Conservation (phyloP, 2,113 vertebrate species). For the Cercocebus atys region DNA sequence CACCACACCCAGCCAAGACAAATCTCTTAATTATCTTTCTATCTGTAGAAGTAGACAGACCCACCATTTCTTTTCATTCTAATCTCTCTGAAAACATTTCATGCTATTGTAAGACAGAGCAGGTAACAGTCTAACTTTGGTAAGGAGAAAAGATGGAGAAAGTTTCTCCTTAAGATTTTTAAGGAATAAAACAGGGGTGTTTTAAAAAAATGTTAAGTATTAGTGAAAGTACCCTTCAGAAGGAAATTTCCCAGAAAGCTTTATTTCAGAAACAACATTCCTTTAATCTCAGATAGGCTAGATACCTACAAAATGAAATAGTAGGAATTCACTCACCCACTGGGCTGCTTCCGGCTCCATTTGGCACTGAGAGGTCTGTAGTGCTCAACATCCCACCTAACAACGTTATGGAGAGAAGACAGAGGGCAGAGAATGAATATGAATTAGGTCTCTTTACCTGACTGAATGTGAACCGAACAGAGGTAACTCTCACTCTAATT, state of each 20-base stretch:
- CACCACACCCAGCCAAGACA: too few relatives aligned
- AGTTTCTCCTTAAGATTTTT: background rate
- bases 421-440: conserved; percentile 19
- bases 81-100: background rate
- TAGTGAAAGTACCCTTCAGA: background rate
- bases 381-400: conserved; percentile 93
- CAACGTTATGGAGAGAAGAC: conserved; percentile 51
- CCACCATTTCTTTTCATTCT: background rate
- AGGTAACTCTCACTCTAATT: background rate
- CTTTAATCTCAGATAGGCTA: background rate
- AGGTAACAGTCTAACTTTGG: background rate
- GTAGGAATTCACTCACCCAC: conserved; percentile 86
- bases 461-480: background rate
- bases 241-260: background rate
- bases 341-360: conserved; percentile 92
- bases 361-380: conserved; percentile 92
- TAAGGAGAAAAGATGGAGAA: background rate
- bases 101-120: background rate
- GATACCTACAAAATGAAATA: background rate
- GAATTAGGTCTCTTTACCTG: background rate
- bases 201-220: background rate
- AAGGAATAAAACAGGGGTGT: background rate
- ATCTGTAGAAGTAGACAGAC: background rate
- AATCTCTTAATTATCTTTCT: background rate
- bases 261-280: background rate